phyloP scores from a whole-genome alignment of 2,113 vertebrate genomes.

The Charina bottae region DNA sequence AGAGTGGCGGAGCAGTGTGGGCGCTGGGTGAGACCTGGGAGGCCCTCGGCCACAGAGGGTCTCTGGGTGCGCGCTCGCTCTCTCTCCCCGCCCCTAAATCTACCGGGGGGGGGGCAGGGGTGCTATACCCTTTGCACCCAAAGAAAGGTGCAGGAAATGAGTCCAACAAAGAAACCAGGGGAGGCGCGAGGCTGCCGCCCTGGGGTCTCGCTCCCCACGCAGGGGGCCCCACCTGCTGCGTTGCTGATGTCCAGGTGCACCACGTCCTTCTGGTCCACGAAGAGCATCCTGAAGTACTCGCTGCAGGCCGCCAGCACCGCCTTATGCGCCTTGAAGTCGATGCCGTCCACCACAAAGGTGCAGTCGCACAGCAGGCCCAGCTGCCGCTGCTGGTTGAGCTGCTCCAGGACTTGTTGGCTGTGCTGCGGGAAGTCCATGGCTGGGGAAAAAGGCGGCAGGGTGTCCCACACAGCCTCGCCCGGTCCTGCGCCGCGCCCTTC shows the following conservation, averaged over 20 bases:
- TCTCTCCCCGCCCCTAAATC: neutral
- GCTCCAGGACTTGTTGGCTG: slow-evolving; percentile 91
- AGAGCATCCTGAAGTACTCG: slow-evolving; percentile 93
- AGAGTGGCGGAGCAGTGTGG: no score
- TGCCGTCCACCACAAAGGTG: slow-evolving; percentile 96
- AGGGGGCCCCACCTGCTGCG: slow-evolving; percentile 81
- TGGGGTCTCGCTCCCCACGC: no score
- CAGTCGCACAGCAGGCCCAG: slow-evolving; percentile 95
- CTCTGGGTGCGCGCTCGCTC: no score
- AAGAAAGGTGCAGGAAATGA: neutral
- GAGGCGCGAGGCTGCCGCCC: no score
- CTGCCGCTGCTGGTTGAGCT: slow-evolving; percentile 93
- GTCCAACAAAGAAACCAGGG: no score
- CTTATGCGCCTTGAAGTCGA: slow-evolving; percentile 97
- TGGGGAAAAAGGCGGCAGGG: neutral
- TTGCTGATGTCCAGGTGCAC: slow-evolving; percentile 98
- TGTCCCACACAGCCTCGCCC: neutral
- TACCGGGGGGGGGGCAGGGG: neutral
- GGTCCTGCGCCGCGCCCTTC: no score
- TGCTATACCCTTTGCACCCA: neutral
- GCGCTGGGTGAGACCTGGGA: no score
- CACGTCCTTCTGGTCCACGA: slow-evolving; percentile 95
- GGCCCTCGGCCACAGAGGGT: no score
- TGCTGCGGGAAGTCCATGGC: slow-evolving; percentile 98
- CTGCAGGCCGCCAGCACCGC: slow-evolving; percentile 95